These are phyloP conservation scores for Molorchus minor DNA, from an alignment of 2,888 invertebrate species.

Conservation along the genomic window DNA sequence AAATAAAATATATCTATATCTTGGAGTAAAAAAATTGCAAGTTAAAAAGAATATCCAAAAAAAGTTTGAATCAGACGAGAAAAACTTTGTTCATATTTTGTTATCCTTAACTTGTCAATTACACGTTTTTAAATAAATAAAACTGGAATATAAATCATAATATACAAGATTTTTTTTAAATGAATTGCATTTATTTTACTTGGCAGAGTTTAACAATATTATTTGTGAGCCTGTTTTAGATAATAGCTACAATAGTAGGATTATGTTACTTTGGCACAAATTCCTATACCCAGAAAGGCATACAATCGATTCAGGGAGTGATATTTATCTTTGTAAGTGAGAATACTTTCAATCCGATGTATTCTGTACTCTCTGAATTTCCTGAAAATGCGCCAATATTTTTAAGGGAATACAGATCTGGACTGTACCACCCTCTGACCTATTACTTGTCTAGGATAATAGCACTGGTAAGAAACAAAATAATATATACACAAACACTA, in stretches of 20 bases:
- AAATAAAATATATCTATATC: too few species aligned
- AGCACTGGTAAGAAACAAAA: slow-evolving; percentile 74
- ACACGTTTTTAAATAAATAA: too few species aligned
- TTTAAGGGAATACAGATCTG: slow-evolving; percentile 82
- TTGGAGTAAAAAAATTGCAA: too few species aligned
- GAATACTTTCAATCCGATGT: slow-evolving; percentile 92
- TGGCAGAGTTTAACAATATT: background rate
- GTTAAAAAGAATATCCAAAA: too few species aligned
- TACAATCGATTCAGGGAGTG: slow-evolving; percentile 89
- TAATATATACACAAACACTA: background rate
- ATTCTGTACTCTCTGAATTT: slow-evolving; percentile 85
- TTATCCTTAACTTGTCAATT: too few species aligned
- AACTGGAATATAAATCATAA: too few species aligned
- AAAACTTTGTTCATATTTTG: background rate
- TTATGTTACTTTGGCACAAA: slow-evolving; percentile 84
- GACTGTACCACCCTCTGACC: slow-evolving; percentile 79
- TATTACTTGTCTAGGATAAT: slow-evolving; percentile 84
- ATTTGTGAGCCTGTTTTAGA: slow-evolving; percentile 58
- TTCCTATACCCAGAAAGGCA: slow-evolving; percentile 78
- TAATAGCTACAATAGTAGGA: slow-evolving; percentile 81
- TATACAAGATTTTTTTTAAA: too few species aligned
- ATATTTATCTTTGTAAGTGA: slow-evolving; percentile 89
- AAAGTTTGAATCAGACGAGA: too few species aligned
- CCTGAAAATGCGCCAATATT: slow-evolving; percentile 84
- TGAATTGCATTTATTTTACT: too few species aligned